phyloP scores from a whole-genome alignment of 1,140 invertebrate genomes.

The Chironomus striatipennis region DNA sequence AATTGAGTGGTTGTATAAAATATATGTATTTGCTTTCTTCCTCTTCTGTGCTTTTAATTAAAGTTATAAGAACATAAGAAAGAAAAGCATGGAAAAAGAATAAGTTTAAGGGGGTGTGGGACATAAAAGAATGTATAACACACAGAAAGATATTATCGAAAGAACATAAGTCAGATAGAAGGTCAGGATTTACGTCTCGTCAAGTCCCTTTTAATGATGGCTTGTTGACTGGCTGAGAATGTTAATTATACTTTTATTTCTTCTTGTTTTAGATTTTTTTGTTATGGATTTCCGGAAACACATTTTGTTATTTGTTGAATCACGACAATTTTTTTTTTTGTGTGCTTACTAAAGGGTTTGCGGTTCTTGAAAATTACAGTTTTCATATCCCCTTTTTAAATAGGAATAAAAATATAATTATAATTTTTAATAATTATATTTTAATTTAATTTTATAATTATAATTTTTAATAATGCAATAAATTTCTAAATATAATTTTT shows the following conservation, averaged over 20 bases:
- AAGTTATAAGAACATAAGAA: neutral
- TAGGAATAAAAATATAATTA: no score
- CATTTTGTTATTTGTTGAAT: no score
- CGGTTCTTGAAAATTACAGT: no score
- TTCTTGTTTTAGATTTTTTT: no score
- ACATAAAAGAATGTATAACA: neutral
- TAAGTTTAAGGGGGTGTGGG: neutral
- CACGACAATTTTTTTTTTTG: no score
- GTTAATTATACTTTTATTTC: neutral
- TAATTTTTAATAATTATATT: no score
- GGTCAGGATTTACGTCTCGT: constrained; percentile 11
- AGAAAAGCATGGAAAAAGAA: neutral
- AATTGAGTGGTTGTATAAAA: constrained; percentile 2
- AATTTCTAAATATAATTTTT: no score
- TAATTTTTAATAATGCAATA: no score
- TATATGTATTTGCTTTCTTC: neutral
- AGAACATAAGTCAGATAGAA: neutral
- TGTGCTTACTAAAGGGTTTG: no score
- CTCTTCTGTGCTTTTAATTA: neutral
- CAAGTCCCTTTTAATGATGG: constrained; percentile 12
- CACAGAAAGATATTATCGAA: neutral
- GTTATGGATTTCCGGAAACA: no score
- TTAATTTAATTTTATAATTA: no score
- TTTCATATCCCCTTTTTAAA: no score
- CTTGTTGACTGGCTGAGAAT: neutral